These are phyloP conservation scores for Chrysoperla carnea DNA, from an alignment of 1,140 invertebrate species.

Conservation along the genomic window DNA sequence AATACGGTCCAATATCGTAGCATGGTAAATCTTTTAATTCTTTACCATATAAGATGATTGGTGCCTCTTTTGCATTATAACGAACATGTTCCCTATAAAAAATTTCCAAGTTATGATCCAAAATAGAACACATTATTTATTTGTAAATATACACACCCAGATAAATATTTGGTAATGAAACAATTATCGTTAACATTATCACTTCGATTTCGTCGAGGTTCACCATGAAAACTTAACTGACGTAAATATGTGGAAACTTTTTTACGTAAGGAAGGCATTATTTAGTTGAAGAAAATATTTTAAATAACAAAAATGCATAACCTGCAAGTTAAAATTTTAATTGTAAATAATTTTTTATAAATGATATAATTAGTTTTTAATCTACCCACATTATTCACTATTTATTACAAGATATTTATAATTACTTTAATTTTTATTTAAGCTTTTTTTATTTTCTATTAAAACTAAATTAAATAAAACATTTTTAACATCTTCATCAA, in stretches of 20 bases:
- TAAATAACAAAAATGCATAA: not conserved
- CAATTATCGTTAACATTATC: constrained; percentile 36
- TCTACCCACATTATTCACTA: too few relatives aligned
- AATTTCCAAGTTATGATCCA: not conserved
- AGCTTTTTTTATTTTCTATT: too few relatives aligned
- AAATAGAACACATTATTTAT: not conserved
- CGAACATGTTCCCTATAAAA: constrained; percentile 13
- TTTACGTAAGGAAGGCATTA: constrained; percentile 54
- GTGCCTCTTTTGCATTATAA: constrained; percentile 27
- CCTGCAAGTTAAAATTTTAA: not conserved
- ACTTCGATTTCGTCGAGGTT: constrained; percentile 23
- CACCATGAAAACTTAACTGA: constrained; percentile 47
- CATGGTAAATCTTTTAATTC: constrained; percentile 44
- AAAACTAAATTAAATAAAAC: too few relatives aligned
- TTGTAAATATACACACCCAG: constrained; percentile 41
- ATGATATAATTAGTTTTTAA: too few relatives aligned
- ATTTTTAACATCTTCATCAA: too few relatives aligned
- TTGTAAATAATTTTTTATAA: too few relatives aligned
- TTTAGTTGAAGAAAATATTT: constrained; percentile 5
- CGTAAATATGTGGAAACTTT: constrained; percentile 55
- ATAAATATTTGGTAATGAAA: constrained; percentile 55
- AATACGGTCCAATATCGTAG: constrained; percentile 30
- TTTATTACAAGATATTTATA: too few relatives aligned
- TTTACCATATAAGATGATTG: constrained; percentile 42
- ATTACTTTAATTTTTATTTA: too few relatives aligned